phyloP scores from a whole-genome alignment of 2,888 invertebrate genomes.

The Acrocyrtus sp. region DNA sequence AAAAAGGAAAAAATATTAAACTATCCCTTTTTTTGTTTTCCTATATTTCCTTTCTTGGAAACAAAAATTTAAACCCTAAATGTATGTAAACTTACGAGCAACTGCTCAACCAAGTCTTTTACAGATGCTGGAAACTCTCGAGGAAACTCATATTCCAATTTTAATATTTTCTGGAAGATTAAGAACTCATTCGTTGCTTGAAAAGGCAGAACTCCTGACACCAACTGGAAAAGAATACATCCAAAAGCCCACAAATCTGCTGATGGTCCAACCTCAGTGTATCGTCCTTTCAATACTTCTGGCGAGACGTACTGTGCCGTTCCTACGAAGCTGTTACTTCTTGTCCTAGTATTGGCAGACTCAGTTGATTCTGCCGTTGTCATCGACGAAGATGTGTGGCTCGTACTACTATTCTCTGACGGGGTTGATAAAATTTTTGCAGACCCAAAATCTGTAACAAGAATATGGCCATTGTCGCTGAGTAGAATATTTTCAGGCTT shows the following conservation, averaged over 20 bases:
- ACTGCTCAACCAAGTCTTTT: constrained; percentile 86
- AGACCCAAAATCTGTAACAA: constrained; percentile 97
- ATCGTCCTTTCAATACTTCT: constrained; percentile 85
- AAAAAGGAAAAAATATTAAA: constrained; percentile 7
- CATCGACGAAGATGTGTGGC: not conserved
- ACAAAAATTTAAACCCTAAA: too few species aligned
- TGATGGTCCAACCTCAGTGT: constrained; percentile 73
- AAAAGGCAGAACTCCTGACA: constrained; percentile 92
- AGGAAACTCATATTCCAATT: constrained; percentile 90
- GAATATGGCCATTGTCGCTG: constrained; percentile 94
- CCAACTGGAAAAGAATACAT: constrained; percentile 97
- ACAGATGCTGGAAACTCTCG: constrained; percentile 88
- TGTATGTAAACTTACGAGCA: constrained; percentile 75
- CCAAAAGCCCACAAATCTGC: constrained; percentile 98
- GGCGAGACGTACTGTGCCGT: constrained; percentile 99
- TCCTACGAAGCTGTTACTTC: constrained; percentile 92
- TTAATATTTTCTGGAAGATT: constrained; percentile 94
- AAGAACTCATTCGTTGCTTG: constrained; percentile 90
- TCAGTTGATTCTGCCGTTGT: not conserved
- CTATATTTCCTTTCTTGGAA: too few species aligned
- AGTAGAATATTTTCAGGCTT: constrained; percentile 94
- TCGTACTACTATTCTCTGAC: not conserved
- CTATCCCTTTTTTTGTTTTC: too few species aligned
- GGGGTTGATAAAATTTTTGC: constrained; percentile 76
- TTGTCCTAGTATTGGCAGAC: constrained; percentile 59